Evolutionary conservation across 2,797 vertebrate genomes (phyloP).

Genomic region (Malurus leucopterus): DNA sequence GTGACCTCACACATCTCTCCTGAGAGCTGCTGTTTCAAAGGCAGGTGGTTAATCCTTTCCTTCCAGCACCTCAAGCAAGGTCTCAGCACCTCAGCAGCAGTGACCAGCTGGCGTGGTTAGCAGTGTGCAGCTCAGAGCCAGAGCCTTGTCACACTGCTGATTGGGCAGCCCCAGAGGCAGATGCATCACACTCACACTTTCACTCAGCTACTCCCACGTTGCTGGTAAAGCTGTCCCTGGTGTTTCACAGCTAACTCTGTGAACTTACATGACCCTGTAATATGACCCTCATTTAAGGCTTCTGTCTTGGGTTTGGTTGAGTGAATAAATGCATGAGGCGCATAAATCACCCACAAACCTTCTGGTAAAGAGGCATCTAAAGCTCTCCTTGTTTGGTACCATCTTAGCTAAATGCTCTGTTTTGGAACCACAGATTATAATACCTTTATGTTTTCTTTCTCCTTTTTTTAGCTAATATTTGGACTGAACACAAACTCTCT

Average conservation of each 20-base stretch:
- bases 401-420: not conserved
- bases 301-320: not conserved
- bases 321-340: not conserved
- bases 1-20: not conserved
- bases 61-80: not conserved
- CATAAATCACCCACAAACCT: not conserved
- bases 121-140: not conserved
- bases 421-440: not conserved
- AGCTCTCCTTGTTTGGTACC: not conserved
- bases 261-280: not conserved
- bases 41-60: not conserved
- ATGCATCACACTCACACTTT: not conserved
- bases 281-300: rapidly evolving
- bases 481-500: not conserved
- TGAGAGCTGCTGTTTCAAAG: not conserved
- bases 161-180: not conserved
- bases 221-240: not conserved
- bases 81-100: not conserved
- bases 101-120: not conserved
- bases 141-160: not conserved
- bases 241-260: not conserved
- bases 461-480: not conserved
- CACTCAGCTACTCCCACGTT: not conserved
- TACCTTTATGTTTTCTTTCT: not conserved
- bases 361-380: not conserved